Conservation (phyloP, 1,140 invertebrate species). For the Pachypsylla venusta region DNA sequence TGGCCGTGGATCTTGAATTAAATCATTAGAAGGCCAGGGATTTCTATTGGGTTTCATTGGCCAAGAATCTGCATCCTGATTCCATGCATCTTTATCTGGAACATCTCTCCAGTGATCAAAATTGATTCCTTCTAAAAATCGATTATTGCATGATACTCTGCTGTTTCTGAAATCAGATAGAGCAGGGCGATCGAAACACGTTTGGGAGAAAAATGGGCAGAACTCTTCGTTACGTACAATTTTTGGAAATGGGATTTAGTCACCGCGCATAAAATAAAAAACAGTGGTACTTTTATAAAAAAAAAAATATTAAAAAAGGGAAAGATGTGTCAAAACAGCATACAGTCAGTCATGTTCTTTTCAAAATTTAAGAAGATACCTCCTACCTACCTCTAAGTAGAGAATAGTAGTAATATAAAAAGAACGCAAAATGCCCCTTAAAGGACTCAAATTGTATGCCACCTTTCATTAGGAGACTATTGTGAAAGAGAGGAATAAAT, state of each 20-base stretch:
- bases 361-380: too few relatives aligned
- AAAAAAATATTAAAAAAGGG: constrained; percentile 18
- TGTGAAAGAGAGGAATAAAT: constrained; percentile 2
- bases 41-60: background rate
- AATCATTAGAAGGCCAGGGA: background rate
- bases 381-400: background rate
- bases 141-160: constrained; percentile 55
- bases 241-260: too few relatives aligned
- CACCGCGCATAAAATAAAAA: too few relatives aligned
- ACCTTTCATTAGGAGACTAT: background rate
- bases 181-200: too few relatives aligned
- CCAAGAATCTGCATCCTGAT: background rate
- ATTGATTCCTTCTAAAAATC: constrained; percentile 20
- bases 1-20: background rate
- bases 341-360: background rate
- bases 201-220: too few relatives aligned
- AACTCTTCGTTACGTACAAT: too few relatives aligned
- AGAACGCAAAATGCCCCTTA: background rate
- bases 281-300: too few relatives aligned
- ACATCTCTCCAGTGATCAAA: constrained; percentile 23
- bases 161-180: constrained; percentile 62
- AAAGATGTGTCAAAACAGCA: background rate
- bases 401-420: constrained; percentile 4
- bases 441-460: background rate
- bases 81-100: constrained; percentile 11